Evolutionary conservation across 2,113 vertebrate species (phyloP).

Genomic region (Callospermophilus lateralis): DNA sequence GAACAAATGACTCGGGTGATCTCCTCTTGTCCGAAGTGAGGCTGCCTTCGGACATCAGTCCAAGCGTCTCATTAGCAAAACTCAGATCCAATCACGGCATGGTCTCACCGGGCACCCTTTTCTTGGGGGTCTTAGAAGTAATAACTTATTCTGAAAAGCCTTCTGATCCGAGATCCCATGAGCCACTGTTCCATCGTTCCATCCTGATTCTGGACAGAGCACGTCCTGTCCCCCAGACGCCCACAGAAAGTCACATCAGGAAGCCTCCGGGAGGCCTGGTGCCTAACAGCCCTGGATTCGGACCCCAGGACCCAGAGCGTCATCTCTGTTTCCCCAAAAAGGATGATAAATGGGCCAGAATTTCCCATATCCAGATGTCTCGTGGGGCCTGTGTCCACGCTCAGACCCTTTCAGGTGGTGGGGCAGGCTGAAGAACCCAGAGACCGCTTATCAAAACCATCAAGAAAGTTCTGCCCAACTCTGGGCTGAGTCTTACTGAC

Average conservation of each 20-base stretch:
- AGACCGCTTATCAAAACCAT: too few relatives aligned
- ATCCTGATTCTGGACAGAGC: background rate
- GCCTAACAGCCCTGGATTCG: background rate
- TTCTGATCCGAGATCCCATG: background rate
- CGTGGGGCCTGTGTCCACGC: background rate
- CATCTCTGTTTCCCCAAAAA: background rate
- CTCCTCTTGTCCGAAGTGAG: background rate
- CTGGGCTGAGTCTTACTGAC: background rate
- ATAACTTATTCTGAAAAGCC: background rate
- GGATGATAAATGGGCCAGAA: background rate
- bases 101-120: background rate
- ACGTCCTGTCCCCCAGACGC: background rate
- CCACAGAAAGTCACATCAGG: background rate
- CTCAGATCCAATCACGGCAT: background rate
- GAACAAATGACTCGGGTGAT: background rate
- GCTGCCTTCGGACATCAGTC: background rate
- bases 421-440: background rate
- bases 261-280: background rate
- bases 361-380: background rate
- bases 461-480: background rate
- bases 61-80: background rate
- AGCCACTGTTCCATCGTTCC: background rate
- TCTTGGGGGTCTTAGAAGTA: background rate
- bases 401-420: background rate
- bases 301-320: background rate